These are phyloP conservation scores for Chionis minor DNA, from an alignment of 2,113 vertebrate species.

Conservation along the genomic window DNA sequence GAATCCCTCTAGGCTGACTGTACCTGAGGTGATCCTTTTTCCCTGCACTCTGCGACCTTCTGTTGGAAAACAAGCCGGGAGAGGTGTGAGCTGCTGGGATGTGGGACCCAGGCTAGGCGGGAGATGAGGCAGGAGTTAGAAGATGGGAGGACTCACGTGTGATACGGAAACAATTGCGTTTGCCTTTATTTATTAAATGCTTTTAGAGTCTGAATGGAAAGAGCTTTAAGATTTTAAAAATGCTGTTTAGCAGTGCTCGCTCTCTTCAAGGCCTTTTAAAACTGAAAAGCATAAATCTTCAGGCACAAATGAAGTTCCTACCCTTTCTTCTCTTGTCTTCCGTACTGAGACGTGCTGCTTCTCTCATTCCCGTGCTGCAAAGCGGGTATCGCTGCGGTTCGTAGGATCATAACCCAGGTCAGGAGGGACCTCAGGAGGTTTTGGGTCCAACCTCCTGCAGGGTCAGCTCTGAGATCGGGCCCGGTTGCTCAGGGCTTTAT, in stretches of 20 bases:
- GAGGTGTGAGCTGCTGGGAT: background rate
- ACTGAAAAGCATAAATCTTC: background rate
- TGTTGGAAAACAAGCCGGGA: background rate
- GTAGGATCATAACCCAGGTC: background rate
- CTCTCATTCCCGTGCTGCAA: background rate
- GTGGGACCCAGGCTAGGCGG: background rate
- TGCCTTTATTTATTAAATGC: background rate
- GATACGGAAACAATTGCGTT: background rate
- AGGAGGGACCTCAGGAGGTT: background rate
- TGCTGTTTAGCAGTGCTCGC: background rate
- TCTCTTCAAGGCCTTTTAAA: background rate
- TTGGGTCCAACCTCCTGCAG: background rate
- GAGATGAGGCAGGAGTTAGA: background rate
- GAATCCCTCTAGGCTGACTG: background rate
- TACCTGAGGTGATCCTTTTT: no score
- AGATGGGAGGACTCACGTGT: background rate
- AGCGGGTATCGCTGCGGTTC: background rate
- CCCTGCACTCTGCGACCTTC: background rate
- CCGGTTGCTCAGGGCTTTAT: background rate
- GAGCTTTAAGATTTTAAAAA: background rate
- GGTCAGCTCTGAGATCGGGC: background rate
- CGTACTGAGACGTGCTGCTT: background rate
- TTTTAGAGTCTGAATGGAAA: background rate
- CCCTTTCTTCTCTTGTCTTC: background rate
- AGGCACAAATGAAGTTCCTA: background rate